phyloP scores from a whole-genome alignment of 2,113 vertebrate genomes.

The Vulpes ferrilata region DNA sequence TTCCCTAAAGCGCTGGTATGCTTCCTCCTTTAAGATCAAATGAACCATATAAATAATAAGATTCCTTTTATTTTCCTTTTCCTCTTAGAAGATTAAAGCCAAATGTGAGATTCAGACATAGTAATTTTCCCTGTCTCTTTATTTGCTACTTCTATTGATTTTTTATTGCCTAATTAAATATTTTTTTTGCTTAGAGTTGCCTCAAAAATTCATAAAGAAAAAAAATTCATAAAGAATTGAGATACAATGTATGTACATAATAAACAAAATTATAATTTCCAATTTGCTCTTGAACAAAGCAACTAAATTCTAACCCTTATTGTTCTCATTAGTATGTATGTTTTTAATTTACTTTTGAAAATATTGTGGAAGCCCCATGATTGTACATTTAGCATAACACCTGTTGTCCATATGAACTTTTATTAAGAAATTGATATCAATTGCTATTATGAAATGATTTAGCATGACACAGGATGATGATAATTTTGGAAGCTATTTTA shows the following conservation, averaged over 20 bases:
- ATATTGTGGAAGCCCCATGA: background rate
- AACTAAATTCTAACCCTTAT: background rate
- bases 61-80: conserved; percentile 49
- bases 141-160: background rate
- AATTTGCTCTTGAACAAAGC: conserved; percentile 6
- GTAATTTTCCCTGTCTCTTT: background rate
- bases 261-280: conserved; percentile 38
- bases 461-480: accelerated
- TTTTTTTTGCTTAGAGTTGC: background rate
- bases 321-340: background rate
- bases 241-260: background rate
- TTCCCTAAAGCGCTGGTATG: background rate
- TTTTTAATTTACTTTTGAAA: background rate
- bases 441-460: background rate
- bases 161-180: background rate
- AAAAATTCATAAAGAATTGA: background rate
- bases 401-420: background rate
- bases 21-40: conserved; percentile 49
- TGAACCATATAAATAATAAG: background rate
- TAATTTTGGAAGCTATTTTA: background rate
- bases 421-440: background rate
- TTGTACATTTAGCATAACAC: background rate
- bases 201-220: background rate
- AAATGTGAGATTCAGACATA: background rate
- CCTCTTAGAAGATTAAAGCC: conserved; percentile 43